Percentiles rank a stretch among this genome's conserved stretches.
These are phyloP conservation scores for Pseudoatta argentina DNA, from an alignment of 1,140 invertebrate species.

Conservation along the genomic window DNA sequence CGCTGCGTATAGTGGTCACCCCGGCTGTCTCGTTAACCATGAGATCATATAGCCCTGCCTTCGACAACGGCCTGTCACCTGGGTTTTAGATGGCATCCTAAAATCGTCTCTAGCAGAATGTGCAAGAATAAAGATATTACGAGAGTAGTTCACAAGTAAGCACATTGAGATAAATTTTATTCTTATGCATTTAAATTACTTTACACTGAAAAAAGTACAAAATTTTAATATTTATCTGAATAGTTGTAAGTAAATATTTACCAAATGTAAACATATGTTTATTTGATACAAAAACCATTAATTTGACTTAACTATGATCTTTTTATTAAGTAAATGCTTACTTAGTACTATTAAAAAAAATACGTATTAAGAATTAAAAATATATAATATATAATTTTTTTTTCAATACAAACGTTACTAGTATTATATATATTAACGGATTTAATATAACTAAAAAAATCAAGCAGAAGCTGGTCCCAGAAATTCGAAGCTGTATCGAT, in stretches of 20 bases:
- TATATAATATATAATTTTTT: too few relatives aligned
- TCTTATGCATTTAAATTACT: not conserved
- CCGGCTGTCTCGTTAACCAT: conserved; percentile 32
- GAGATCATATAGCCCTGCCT: conserved; percentile 19
- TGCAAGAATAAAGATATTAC: not conserved
- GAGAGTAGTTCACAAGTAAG: not conserved
- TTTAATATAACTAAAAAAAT: not conserved
- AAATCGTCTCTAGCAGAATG: conserved; percentile 5
- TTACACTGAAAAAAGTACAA: too few relatives aligned
- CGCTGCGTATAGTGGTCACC: conserved; percentile 15
- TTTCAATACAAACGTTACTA: too few relatives aligned
- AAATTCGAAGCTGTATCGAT: not conserved
- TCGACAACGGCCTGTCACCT: not conserved
- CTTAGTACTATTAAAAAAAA: too few relatives aligned
- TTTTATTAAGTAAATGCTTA: too few relatives aligned
- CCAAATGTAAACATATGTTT: too few relatives aligned
- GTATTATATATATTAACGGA: not conserved
- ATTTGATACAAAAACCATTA: too few relatives aligned
- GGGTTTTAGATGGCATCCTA: conserved; percentile 12
- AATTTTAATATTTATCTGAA: too few relatives aligned
- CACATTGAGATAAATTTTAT: not conserved
- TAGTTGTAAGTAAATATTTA: too few relatives aligned
- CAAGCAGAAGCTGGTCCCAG: not conserved
- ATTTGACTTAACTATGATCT: too few relatives aligned
- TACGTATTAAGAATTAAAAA: too few relatives aligned